Conservation (phyloP, 2,888 invertebrate species). For the Cerastis leucographa region DNA sequence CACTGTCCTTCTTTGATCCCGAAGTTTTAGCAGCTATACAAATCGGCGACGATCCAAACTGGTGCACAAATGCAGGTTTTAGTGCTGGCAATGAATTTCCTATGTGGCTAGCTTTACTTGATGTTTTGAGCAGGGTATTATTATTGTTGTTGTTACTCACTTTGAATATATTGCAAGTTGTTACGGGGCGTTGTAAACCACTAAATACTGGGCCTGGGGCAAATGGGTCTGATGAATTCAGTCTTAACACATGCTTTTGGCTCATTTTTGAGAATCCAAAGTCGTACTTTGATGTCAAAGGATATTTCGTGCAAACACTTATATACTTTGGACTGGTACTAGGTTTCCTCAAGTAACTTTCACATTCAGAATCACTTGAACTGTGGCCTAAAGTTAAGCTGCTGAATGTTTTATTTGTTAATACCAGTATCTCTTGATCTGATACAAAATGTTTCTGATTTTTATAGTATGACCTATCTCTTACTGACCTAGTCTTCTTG, state of each 20-base stretch:
- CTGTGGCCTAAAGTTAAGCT: slow-evolving; percentile 91
- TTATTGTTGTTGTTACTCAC: slow-evolving; percentile 87
- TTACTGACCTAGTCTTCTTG: slow-evolving; percentile 88
- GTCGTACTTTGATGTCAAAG: slow-evolving; percentile 82
- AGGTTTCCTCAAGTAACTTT: slow-evolving; percentile 84
- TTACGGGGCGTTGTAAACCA: slow-evolving; percentile 85
- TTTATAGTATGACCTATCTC: slow-evolving; percentile 89
- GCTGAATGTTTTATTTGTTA: slow-evolving; percentile 89
- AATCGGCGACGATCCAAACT: slow-evolving; percentile 87
- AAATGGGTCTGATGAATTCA: slow-evolving; percentile 86
- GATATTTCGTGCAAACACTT: slow-evolving; percentile 87
- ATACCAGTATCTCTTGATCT: slow-evolving; percentile 91
- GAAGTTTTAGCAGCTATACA: slow-evolving; percentile 76
- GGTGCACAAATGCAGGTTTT: slow-evolving; percentile 86
- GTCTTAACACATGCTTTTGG: slow-evolving; percentile 81
- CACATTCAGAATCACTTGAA: slow-evolving; percentile 89
- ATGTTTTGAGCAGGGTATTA: slow-evolving; percentile 84
- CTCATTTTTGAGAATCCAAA: slow-evolving; percentile 85
- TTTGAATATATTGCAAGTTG: slow-evolving; percentile 87
- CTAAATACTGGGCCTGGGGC: slow-evolving; percentile 89
- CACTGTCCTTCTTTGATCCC: slow-evolving; percentile 80
- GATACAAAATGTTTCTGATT: slow-evolving; percentile 90
- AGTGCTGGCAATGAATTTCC: slow-evolving; percentile 83
- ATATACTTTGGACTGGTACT: slow-evolving; percentile 86
- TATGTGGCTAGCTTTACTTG: slow-evolving; percentile 78